These are phyloP conservation scores for Micromys minutus DNA, from an alignment of 2,113 vertebrate species.

Conservation along the genomic window DNA sequence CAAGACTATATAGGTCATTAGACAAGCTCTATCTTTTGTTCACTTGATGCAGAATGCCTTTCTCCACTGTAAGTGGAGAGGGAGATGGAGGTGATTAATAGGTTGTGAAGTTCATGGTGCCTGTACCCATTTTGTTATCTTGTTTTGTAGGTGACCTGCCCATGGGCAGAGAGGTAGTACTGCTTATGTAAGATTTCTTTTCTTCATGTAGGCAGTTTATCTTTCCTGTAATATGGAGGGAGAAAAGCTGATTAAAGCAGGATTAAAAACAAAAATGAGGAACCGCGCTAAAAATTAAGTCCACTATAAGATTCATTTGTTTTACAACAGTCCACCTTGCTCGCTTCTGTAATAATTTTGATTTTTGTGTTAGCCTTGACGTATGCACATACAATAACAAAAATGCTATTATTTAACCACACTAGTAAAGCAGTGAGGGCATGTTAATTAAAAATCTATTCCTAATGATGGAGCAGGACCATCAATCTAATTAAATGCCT, in stretches of 20 bases:
- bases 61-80: not conserved
- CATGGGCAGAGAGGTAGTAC: not conserved
- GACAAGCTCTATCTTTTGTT: not conserved
- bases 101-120: not conserved
- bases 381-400: not conserved
- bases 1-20: not conserved
- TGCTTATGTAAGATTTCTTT: not conserved
- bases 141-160: not conserved
- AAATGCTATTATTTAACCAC: conserved; percentile 4
- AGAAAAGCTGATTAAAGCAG: not conserved
- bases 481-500: not conserved
- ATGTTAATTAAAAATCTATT: not conserved
- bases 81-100: not conserved
- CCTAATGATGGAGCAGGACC: not conserved
- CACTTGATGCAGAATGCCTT: not conserved
- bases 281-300: not conserved
- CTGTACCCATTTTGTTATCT: rapidly evolving
- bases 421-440: not conserved
- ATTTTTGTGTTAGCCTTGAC: not conserved
- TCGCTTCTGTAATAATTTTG: not conserved
- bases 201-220: not conserved
- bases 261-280: not conserved
- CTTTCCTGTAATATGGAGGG: not conserved
- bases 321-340: not conserved
- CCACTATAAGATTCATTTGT: conserved; percentile 9